Evolutionary conservation across 2,888 invertebrate genomes (phyloP), one percentile per base, ranked within the genome.

Genomic region (Notodonta dromedarius): DNA sequence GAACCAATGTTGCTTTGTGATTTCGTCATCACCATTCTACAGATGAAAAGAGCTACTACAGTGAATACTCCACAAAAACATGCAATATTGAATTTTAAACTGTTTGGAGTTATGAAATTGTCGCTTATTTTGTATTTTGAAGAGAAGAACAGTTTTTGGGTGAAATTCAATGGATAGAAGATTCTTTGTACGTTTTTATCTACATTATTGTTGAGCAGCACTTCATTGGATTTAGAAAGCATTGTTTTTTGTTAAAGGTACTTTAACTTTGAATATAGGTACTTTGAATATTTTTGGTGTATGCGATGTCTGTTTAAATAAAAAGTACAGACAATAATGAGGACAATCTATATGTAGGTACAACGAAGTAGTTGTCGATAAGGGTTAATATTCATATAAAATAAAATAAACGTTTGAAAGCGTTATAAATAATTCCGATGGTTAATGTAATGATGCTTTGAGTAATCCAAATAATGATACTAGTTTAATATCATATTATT

Each of bases 71-170:
- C 44, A 11, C 24, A 35, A 5, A 48, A 58, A 0, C 51, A 46
- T 8, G 50, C 40, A 9, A 55, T 6, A 14, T 55, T 55, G 12
- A 6, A 55, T 55, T 55, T 35, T 0, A 57, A 0, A 5, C 32
- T 44, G 55, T 60, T 57, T 8, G 60, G 58, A 51, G 50, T 50
- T 11, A 62, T 60, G 14, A 51, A 52, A 40, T 60, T 57, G 24
- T 62, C 48, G 9, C 39, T 46, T 4, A 60, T 50, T 14, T 1
- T 44, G 42, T 57, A 67, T 51, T 65, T 67, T 12, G 66, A 56
- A 13, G n/a, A 46, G 1, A 62, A 4, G 16, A 60, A 58, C 5
- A 62, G 14, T 53, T n/a, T 16, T 13, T 56, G 58, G 0, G 32
- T 16, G 4, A 62, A 24, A 12, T 65, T 58, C 50, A 62, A 53